These are phyloP conservation scores for Lagria hirta DNA, from an alignment of 2,888 invertebrate species.

Conservation along the genomic window DNA sequence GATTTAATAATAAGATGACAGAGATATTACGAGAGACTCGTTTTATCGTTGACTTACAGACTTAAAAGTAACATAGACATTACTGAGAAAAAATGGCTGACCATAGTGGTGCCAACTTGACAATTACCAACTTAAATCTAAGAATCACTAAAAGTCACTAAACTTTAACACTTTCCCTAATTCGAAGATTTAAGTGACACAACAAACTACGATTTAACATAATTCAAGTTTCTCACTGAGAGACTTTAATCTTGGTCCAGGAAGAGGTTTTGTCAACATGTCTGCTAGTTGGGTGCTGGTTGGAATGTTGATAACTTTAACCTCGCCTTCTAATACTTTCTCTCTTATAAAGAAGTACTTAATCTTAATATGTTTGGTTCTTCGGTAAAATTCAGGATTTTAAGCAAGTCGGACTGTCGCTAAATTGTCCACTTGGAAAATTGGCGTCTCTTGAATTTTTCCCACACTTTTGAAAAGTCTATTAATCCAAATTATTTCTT, in stretches of 20 bases:
- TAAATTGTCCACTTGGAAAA: constrained; percentile 11
- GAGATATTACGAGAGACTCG: too few relatives aligned
- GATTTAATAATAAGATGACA: too few relatives aligned
- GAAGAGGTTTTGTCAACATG: constrained; percentile 12
- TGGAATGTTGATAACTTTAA: constrained; percentile 3
- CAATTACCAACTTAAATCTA: too few relatives aligned
- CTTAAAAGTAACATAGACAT: too few relatives aligned
- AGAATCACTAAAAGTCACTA: too few relatives aligned
- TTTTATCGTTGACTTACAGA: too few relatives aligned
- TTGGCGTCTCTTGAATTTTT: neutral
- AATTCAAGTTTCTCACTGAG: neutral
- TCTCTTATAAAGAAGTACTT: constrained; percentile 12
- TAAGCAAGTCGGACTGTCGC: constrained; percentile 7
- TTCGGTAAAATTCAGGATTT: constrained; percentile 9
- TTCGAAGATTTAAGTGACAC: too few relatives aligned
- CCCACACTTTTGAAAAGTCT: neutral
- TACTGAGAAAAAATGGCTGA: too few relatives aligned
- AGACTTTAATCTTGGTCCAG: neutral
- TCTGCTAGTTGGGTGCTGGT: constrained; percentile 12
- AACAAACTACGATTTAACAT: too few relatives aligned
- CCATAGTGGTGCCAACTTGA: too few relatives aligned
- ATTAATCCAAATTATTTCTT: neutral
- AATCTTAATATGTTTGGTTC: constrained; percentile 16
- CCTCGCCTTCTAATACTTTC: constrained; percentile 2
- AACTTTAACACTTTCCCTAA: too few relatives aligned